Evolutionary conservation across 2,797 vertebrate species (phyloP).

Genomic region (Sebastolobus alascanus): DNA sequence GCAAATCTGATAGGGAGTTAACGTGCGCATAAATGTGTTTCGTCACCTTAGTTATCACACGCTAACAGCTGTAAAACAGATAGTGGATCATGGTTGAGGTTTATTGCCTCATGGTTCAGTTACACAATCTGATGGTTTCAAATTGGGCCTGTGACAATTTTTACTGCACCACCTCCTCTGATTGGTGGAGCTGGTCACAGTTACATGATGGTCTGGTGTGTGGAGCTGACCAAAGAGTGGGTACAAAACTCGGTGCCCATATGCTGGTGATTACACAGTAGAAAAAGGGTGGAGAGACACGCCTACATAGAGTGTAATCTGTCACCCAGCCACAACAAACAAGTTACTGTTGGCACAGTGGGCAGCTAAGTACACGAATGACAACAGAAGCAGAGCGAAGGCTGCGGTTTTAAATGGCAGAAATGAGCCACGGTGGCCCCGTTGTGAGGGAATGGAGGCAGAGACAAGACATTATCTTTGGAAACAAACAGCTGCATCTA

Average conservation of each 20-base stretch:
- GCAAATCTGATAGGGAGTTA: slow-evolving; percentile 6
- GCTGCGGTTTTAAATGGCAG: background rate
- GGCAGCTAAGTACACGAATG: background rate
- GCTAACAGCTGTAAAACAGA: slow-evolving; percentile 7
- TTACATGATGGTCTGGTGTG: background rate
- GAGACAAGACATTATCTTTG: background rate
- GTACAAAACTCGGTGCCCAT: background rate
- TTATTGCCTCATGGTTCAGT: background rate
- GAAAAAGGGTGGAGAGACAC: slow-evolving; percentile 12
- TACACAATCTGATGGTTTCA: background rate
- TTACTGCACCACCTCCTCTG: background rate
- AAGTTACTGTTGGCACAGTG: background rate
- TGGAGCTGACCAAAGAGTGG: background rate
- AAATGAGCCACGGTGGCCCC: background rate
- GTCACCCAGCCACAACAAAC: slow-evolving; percentile 4
- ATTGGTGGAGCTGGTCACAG: slow-evolving; percentile 13
- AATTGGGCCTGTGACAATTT: background rate
- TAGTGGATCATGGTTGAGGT: background rate
- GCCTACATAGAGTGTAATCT: slow-evolving; percentile 17
- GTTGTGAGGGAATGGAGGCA: background rate
- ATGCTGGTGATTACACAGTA: background rate
- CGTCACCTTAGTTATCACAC: background rate
- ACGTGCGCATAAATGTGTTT: background rate
- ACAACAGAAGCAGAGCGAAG: background rate
- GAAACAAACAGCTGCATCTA: background rate